phyloP scores from a whole-genome alignment of 2,888 invertebrate genomes.

The Cyaniris semiargus region DNA sequence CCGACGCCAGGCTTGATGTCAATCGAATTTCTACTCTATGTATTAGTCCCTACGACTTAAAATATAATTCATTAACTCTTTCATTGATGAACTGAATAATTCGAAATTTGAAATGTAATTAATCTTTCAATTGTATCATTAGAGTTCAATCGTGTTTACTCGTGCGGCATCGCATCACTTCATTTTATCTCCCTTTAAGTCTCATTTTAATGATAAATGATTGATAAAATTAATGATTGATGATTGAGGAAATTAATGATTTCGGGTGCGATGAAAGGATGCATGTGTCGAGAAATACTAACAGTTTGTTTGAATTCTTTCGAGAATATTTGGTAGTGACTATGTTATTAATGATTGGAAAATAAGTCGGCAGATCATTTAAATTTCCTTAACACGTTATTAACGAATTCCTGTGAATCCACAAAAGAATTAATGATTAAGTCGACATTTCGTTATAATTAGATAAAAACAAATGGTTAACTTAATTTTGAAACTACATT shows the following conservation, averaged over 20 bases:
- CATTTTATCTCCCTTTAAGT: slow-evolving; percentile 80
- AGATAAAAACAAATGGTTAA: neutral
- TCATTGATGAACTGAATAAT: slow-evolving; percentile 60
- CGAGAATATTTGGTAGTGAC: slow-evolving; percentile 69
- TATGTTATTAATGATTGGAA: slow-evolving; percentile 67
- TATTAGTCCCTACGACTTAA: neutral
- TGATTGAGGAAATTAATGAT: slow-evolving; percentile 65
- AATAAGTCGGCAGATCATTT: slow-evolving; percentile 40
- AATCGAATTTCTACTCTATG: slow-evolving; percentile 5
- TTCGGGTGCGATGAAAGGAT: slow-evolving; percentile 67
- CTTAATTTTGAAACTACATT: neutral
- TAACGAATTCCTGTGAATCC: slow-evolving; percentile 25
- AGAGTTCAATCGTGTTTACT: slow-evolving; percentile 68
- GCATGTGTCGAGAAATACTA: slow-evolving; percentile 63
- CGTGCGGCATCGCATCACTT: slow-evolving; percentile 64
- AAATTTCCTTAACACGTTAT: slow-evolving; percentile 31
- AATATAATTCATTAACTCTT: slow-evolving; percentile 44
- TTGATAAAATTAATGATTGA: slow-evolving; percentile 66
- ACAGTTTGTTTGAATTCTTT: slow-evolving; percentile 62
- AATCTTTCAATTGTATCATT: slow-evolving; percentile 77
- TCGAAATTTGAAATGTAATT: slow-evolving; percentile 62
- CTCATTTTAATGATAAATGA: slow-evolving; percentile 77
- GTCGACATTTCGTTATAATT: neutral
- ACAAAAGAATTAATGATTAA: slow-evolving; percentile 20
- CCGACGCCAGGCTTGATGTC: slow-evolving; percentile 54